Percentiles rank a stretch among this genome's conserved stretches.
Conservation (phyloP, 2,888 invertebrate genomes). For the Drosophila hamatofila region DNA sequence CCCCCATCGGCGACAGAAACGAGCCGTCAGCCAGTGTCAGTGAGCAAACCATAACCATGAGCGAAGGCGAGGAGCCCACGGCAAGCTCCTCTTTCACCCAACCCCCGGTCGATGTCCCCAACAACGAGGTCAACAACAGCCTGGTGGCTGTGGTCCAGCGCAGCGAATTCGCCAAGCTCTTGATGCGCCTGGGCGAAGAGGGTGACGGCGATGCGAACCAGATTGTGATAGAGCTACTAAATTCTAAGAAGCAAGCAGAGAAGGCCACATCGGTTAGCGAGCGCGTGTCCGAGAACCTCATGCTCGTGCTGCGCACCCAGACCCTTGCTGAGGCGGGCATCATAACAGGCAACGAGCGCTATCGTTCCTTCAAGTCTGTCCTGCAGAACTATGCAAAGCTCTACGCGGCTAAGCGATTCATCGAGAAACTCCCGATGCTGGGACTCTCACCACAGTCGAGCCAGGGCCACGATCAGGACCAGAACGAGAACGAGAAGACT, state of each 20-base stretch:
- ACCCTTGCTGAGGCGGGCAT: slow-evolving; percentile 63
- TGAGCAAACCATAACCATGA: slow-evolving; percentile 15
- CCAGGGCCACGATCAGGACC: background rate
- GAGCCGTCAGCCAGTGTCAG: slow-evolving; percentile 1
- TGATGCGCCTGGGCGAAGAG: slow-evolving; percentile 58
- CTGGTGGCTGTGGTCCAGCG: slow-evolving; percentile 39
- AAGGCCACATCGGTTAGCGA: slow-evolving; percentile 45
- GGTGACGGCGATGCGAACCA: slow-evolving; percentile 65
- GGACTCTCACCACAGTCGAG: slow-evolving; percentile 5
- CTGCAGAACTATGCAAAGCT: slow-evolving; percentile 64
- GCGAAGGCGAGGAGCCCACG: slow-evolving; percentile 26
- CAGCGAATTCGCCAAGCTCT: slow-evolving; percentile 44
- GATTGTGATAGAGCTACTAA: slow-evolving; percentile 61
- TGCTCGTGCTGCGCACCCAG: slow-evolving; percentile 47
- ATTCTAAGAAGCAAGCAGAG: slow-evolving; percentile 20
- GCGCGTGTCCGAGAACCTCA: slow-evolving; percentile 59
- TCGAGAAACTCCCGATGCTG: slow-evolving; percentile 58
- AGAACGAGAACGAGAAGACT: slow-evolving; percentile 21
- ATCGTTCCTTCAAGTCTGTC: slow-evolving; percentile 56
- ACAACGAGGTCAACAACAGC: slow-evolving; percentile 17
- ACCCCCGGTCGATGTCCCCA: background rate
- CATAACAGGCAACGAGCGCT: slow-evolving; percentile 56
- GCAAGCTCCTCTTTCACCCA: slow-evolving; percentile 30
- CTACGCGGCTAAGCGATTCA: slow-evolving; percentile 60
- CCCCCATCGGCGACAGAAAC: slow-evolving; percentile 15